phyloP scores from a whole-genome alignment of 35 echinoderm and acorn worm genomes.

The Ptychodera flava region DNA sequence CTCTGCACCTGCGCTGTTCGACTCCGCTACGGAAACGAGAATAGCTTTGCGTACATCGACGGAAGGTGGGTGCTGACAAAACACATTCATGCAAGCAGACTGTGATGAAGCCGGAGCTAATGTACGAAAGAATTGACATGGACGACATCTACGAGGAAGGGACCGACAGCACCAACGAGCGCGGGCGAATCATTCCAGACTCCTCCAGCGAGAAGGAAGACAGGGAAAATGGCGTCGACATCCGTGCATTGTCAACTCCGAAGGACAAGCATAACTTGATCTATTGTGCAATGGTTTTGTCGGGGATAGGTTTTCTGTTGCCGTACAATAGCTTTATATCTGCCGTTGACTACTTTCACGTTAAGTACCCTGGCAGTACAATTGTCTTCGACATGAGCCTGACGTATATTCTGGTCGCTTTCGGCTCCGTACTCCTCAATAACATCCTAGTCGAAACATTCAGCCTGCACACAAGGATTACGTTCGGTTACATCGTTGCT shows the following conservation, averaged over 20 bases:
- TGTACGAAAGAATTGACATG: neutral
- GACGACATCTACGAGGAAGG: neutral
- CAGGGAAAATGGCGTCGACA: neutral
- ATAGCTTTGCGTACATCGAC: neutral
- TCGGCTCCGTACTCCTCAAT: constrained; percentile 53
- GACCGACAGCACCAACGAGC: neutral
- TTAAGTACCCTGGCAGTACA: constrained; percentile 47
- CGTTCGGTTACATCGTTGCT: constrained; percentile 51
- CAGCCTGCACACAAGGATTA: constrained; percentile 38
- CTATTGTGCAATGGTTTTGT: constrained; percentile 47
- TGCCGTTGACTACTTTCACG: constrained; percentile 63
- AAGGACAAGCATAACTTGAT: constrained; percentile 41
- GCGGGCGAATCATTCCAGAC: neutral
- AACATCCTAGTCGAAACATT: constrained; percentile 59
- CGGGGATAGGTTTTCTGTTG: constrained; percentile 63
- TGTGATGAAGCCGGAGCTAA: neutral
- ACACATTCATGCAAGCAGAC: no score
- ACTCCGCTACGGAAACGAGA: neutral
- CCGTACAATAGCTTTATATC: constrained; percentile 85
- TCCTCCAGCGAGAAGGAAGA: neutral
- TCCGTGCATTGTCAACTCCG: neutral
- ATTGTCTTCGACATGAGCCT: constrained; percentile 79
- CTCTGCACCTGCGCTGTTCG: neutral
- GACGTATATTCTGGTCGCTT: constrained; percentile 56
- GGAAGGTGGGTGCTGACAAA: no score